Evolutionary conservation across 2,888 invertebrate species (phyloP).

Genomic region (Schrankia costaestrigalis): DNA sequence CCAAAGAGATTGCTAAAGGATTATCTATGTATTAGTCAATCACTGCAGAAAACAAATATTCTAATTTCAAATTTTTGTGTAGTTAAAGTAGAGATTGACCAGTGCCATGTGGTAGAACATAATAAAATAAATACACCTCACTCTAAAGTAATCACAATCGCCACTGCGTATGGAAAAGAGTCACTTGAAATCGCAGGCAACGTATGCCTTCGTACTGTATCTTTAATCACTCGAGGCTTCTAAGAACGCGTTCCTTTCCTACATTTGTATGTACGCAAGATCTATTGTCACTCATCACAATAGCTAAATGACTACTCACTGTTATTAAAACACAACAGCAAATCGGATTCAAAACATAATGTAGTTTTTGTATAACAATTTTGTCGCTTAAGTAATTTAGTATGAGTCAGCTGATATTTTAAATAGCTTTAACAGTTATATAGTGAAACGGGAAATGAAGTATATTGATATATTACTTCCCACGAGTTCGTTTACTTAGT

Average conservation of each 20-base stretch:
- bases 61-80: too few species aligned
- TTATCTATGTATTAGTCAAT: too few species aligned
- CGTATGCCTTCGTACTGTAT: not conserved
- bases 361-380: conserved; percentile 33
- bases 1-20: too few species aligned
- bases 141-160: too few species aligned
- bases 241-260: conserved; percentile 5
- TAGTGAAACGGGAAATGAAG: conserved; percentile 25
- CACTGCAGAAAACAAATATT: too few species aligned
- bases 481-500: conserved; percentile 26
- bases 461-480: conserved; percentile 26
- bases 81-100: too few species aligned
- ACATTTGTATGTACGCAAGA: not conserved
- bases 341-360: conserved; percentile 40
- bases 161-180: too few species aligned
- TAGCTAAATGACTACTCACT: conserved; percentile 19
- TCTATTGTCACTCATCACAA: conserved; percentile 17
- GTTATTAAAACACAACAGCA: conserved; percentile 23
- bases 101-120: too few species aligned
- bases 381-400: conserved; percentile 17
- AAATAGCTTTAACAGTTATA: conserved; percentile 16
- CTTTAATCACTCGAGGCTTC: conserved; percentile 10
- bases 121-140: too few species aligned
- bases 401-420: conserved; percentile 25
- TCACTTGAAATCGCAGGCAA: too few species aligned